Evolutionary conservation across 2,797 vertebrate species (phyloP), one percentile per base, ranked within the genome.

Genomic region (Tadarida brasiliensis): DNA sequence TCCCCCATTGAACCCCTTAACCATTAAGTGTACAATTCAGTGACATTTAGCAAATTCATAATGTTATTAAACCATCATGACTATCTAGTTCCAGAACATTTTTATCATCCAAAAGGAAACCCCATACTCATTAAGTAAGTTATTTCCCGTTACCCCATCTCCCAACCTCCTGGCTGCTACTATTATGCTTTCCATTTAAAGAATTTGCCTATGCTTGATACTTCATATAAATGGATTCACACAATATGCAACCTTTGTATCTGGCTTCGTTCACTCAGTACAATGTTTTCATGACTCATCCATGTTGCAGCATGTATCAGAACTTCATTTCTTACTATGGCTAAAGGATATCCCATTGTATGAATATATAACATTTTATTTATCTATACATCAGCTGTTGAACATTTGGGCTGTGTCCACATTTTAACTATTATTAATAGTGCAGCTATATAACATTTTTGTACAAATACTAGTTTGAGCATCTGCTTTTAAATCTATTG

Each of bases 1-100:
- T n/a, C n/a, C n/a, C n/a, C 11, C n/a, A 81, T 44, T 77, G 71
- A 90, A 65, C 8, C 56, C 63, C 22, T 85, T 83, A n/a, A n/a
- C n/a, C n/a, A n/a, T 63, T 39, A 86, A 73, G 6, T 74, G 10
- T 33, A 24, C 22, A 68, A 15, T 51, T 84, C 39, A 73, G 26
- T 44, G 24, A 11, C 10, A 86, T 68, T 87, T 94, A 94, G 24
- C n/a, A 68, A 94, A 86, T 89, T 74, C 67, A 85, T 24, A 63
- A 15, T 65, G 15, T 35, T 94, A 2, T 39, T 22, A 10, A 92
- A 12, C 22, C 33, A 61, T 80, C 3, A 61, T 30, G 24, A 89
- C 39, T 89, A 47, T 70, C 11, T 80, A 92, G 17, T 54, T 80
- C n/a, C n/a, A 44, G 33, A 89, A 74, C 3, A 85, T 74, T 89